Evolutionary conservation across 1,140 invertebrate species (phyloP), one percentile per base, ranked within the genome.

Genomic region (Rhynchophorus ferrugineus): DNA sequence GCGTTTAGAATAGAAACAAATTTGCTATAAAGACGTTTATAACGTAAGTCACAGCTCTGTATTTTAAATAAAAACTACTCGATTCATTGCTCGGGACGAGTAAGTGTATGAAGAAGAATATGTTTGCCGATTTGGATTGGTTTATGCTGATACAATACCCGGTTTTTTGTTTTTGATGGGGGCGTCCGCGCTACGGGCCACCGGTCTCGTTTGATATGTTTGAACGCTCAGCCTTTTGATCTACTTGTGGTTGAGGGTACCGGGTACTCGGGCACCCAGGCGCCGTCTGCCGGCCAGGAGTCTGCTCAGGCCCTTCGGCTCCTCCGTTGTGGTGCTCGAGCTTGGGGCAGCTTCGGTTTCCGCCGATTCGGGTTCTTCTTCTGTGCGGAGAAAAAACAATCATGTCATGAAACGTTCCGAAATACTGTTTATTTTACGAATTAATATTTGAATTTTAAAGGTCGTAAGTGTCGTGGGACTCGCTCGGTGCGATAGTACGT

Each of bases 221-320:
- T n/a, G n/a, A n/a, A n/a, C 34, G 9, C 41, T 59, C 57, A 59
- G 57, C 57, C 50, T 61, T n/a, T 61, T 17, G 18, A 18, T 41
- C 34, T 53, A 53, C 44, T 53, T 58, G 49, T 57, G 45, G 41
- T 54, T 51, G 24, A 51, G 20, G 9, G 73, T 74, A 60, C 78
- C 79, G 2, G 78, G 78, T 54, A 75, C 74, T 69, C 78, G 69
- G 19, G 73, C 63, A 14, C 72, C 64, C 64, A 79, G 65, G 64
- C 79, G 74, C 54, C 79, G 75, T 59, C 81, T 73, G 22, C 78
- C 75, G 0, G 77, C 76, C 3, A 83, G 54, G 6, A 83, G 65
- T 47, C 74, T 73, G 35, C 74, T 75, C 7, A 82, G 60, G 17
- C 79, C 78, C 56, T 75, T 71, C 7, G 76, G 75, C 55, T 78